A percentile compares a stretch with the other conserved stretches of the same genome.
Evolutionary conservation across 2,888 invertebrate species (phyloP).

Genomic region (Nomada flava): DNA sequence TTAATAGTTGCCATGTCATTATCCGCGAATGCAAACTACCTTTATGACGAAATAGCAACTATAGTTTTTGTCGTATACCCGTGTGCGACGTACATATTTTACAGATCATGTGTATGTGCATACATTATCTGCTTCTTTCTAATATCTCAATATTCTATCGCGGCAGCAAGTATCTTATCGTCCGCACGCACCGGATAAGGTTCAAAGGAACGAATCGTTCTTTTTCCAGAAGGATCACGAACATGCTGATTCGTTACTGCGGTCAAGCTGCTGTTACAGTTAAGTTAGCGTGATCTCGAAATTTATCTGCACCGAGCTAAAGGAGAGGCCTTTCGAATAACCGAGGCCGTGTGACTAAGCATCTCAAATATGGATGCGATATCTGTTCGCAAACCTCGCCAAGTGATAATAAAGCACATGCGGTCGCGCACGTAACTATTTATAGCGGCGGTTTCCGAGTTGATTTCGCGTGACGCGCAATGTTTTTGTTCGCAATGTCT

Average conservation of each 20-base stretch:
- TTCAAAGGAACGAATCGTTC: not conserved
- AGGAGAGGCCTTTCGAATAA: conserved; percentile 57
- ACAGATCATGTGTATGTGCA: not conserved
- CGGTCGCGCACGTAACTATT: conserved; percentile 61
- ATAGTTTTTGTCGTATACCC: not conserved
- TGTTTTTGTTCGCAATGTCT: conserved; percentile 41
- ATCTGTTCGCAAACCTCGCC: conserved; percentile 67
- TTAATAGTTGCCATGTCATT: conserved; percentile 5
- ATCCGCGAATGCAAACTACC: conserved; percentile 12
- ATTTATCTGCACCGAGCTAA: conserved; percentile 28
- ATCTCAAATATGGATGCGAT: conserved; percentile 69
- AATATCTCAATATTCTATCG: conserved; percentile 36
- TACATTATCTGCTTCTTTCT: not conserved
- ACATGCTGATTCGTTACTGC: not conserved
- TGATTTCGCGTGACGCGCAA: conserved; percentile 48
- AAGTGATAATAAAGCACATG: conserved; percentile 67
- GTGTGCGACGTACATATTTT: conserved; percentile 12
- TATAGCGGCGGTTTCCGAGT: conserved; percentile 64
- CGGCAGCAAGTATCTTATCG: conserved; percentile 37
- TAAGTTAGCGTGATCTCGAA: not conserved
- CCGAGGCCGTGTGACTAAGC: conserved; percentile 72
- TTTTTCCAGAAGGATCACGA: not conserved
- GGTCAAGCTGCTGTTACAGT: not conserved
- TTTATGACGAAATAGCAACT: conserved; percentile 23
- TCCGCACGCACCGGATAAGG: conserved; percentile 26